phyloP scores from a whole-genome alignment of 2,888 invertebrate genomes.

The Cybosia mesomella region DNA sequence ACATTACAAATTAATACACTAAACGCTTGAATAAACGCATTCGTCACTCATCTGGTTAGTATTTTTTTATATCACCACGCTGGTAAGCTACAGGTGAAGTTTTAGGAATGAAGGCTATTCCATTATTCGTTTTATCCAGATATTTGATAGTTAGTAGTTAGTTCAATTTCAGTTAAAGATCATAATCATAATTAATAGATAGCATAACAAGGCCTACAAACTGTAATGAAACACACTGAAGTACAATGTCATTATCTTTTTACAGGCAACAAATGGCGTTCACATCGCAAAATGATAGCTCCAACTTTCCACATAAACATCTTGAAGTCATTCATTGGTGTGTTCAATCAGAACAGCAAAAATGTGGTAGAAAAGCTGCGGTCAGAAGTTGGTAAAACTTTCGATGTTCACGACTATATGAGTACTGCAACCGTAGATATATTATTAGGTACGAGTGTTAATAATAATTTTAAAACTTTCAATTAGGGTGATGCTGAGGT shows the following conservation, averaged over 20 bases:
- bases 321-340: slow-evolving; percentile 91
- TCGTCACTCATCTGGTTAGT: too few relatives aligned
- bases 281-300: slow-evolving; percentile 93
- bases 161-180: too few relatives aligned
- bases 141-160: not conserved
- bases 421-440: slow-evolving; percentile 93
- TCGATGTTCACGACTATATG: slow-evolving; percentile 93
- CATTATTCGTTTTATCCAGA: not conserved
- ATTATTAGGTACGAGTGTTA: slow-evolving; percentile 86
- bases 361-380: slow-evolving; percentile 89
- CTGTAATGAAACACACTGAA: not conserved
- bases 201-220: too few relatives aligned
- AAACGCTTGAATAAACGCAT: not conserved
- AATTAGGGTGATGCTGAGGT: not conserved
- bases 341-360: slow-evolving; percentile 92
- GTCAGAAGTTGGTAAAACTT: slow-evolving; percentile 89
- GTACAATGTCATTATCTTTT: not conserved
- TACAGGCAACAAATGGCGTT: slow-evolving; percentile 92
- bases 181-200: too few relatives aligned
- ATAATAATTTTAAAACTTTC: not conserved
- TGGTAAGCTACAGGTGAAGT: too few relatives aligned
- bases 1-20: not conserved
- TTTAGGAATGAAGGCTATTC: too few relatives aligned
- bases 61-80: too few relatives aligned
- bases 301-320: slow-evolving; percentile 95